A percentile compares a stretch with the other conserved stretches of the same genome.
phyloP scores from a whole-genome alignment of 2,797 vertebrate genomes.

The Melanogrammus aeglefinus region DNA sequence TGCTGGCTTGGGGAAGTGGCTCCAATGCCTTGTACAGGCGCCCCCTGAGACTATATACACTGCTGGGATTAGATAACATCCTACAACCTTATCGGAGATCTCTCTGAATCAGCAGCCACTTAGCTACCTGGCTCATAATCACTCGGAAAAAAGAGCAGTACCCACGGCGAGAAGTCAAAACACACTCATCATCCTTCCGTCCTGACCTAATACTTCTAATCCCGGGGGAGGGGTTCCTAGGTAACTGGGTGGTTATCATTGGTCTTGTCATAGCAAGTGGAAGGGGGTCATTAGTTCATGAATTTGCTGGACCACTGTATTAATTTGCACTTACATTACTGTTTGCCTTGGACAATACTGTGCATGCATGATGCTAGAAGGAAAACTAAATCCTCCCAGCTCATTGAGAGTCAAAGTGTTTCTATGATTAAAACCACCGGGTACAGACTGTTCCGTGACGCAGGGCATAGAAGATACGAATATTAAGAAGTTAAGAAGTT shows the following conservation, averaged over 20 bases:
- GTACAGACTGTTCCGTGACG: background rate
- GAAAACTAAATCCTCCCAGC: background rate
- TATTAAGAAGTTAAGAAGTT: background rate
- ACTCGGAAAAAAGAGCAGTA: slow-evolving; percentile 45
- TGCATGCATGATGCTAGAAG: background rate
- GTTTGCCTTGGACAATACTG: background rate
- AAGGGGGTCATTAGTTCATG: slow-evolving; percentile 29
- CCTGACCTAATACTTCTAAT: slow-evolving; percentile 56
- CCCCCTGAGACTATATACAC: slow-evolving; percentile 27
- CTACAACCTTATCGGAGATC: slow-evolving; percentile 66
- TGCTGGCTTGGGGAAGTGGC: slow-evolving; percentile 23
- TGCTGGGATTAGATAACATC: slow-evolving; percentile 57
- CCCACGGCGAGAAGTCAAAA: slow-evolving; percentile 49
- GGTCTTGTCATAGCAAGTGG: slow-evolving; percentile 34
- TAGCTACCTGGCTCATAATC: slow-evolving; percentile 58
- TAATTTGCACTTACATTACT: slow-evolving; percentile 3
- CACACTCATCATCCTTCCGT: slow-evolving; percentile 48
- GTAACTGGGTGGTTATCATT: slow-evolving; percentile 54
- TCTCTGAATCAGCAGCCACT: slow-evolving; percentile 45
- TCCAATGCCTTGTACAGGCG: slow-evolving; percentile 2
- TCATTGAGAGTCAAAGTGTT: background rate
- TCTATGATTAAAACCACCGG: background rate
- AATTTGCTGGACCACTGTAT: slow-evolving; percentile 14
- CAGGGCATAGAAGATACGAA: background rate
- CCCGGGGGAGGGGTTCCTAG: slow-evolving; percentile 55